Evolutionary conservation across 2,113 vertebrate species (phyloP), one percentile per base, ranked within the genome.

Genomic region (Brachyhypopomus gauderio): DNA sequence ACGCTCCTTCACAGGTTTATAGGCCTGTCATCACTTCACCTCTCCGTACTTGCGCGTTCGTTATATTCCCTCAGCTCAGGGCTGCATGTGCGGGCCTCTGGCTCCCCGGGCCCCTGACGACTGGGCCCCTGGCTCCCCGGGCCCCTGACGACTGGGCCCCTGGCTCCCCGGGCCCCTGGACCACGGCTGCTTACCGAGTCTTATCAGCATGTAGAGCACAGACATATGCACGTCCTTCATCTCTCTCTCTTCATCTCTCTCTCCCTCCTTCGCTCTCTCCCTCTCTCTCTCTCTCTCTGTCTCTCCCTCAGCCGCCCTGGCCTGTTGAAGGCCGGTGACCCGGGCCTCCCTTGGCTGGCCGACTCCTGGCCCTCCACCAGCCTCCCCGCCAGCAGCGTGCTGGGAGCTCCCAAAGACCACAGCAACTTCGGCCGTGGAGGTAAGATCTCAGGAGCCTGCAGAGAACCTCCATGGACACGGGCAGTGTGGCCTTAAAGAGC

Each of bases 331-430:
- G 93, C 96, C 70, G 93, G 95, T 85, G 98, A 99, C 87, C 95
- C 97, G 27, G 96, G 90, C 71, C 98, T 98, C 83, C 98, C 97
- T 77, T 99, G 98, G 98, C 95, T 99, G 86, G 97, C 98, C 3
- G 98, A 99, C 89, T 99, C 98, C 19, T 99, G 98, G 98, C 98
- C 98, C 58, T 95, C 97, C 66, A 96, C 97, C 64, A 98, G 97
- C 91, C 93, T 99, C 83, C 97, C 98, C 0, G 97, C 97, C 82
- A 99, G 97, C 90, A 96, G 95, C 84, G 94, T 93, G 86, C 96
- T 92, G 23, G 96, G 94, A 77, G 96, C 96, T 77, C 94, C 97
- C 22, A 98, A 95, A 84, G 97, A 98, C 89, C 94, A 97, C 85
- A 94, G 92, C 45, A 99, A 98, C 94, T 98, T 97, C 72, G 92